phyloP scores from a whole-genome alignment of 2,113 vertebrate genomes.

The Entelurus aequoreus region DNA sequence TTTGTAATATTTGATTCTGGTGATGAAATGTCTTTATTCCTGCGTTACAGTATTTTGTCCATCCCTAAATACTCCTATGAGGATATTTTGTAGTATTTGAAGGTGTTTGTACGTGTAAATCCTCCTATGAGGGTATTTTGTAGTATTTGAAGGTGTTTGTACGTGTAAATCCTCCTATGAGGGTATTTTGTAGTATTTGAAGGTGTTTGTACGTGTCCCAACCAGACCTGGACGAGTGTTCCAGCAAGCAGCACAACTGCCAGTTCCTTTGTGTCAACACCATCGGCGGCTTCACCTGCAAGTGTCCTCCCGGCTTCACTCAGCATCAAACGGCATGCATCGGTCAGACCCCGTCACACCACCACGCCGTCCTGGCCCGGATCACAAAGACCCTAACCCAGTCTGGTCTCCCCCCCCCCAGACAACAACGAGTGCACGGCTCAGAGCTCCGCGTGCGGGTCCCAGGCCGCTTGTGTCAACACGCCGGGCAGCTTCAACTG shows the following conservation, averaged over 20 bases:
- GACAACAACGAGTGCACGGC: constrained; percentile 85
- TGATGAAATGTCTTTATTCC: no score
- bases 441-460: constrained; percentile 77
- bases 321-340: constrained; percentile 91
- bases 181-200: background rate
- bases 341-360: constrained; percentile 68
- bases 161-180: no score
- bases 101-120: no score
- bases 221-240: constrained; percentile 89
- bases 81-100: no score
- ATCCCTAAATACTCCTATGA: no score
- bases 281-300: constrained; percentile 87
- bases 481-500: constrained; percentile 87
- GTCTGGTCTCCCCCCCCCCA: constrained; percentile 42
- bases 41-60: no score
- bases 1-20: no score
- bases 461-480: constrained; percentile 81
- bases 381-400: no score
- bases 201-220: background rate
- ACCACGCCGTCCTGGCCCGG: background rate
- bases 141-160: background rate
- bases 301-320: constrained; percentile 86
- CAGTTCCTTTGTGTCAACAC: constrained; percentile 94
- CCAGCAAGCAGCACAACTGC: constrained; percentile 93
- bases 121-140: no score